Evolutionary conservation across 2,113 vertebrate species (phyloP).

Genomic region (Psephotus haematonotus): DNA sequence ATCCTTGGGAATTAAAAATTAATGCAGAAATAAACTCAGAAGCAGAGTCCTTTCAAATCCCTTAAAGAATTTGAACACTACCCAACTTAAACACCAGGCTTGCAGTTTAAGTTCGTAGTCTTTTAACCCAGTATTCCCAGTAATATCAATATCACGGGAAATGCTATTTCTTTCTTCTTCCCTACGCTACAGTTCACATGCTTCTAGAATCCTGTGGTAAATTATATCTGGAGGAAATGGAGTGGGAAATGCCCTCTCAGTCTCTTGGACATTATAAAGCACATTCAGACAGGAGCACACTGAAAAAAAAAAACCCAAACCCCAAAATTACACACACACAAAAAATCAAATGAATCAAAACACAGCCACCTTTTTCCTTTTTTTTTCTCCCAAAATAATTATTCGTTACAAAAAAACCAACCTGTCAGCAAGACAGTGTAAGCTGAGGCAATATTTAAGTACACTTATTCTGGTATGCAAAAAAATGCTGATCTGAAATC

Average conservation of each 20-base stretch:
- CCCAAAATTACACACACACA: background rate
- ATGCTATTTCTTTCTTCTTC: background rate
- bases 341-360: background rate
- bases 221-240: slow-evolving; percentile 12
- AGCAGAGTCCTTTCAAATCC: background rate
- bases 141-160: background rate
- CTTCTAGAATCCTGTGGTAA: background rate
- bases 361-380: background rate
- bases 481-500: background rate
- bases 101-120: background rate
- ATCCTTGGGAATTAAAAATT: background rate
- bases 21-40: background rate
- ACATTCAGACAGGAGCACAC: background rate
- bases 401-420: background rate
- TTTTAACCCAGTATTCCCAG: background rate
- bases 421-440: background rate
- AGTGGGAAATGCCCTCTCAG: slow-evolving; percentile 31
- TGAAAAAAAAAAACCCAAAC: background rate
- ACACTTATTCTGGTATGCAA: background rate
- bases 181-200: background rate
- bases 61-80: background rate
- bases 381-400: background rate
- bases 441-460: background rate
- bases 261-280: slow-evolving; percentile 13
- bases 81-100: background rate